Base-by-base conservation (phyloP, 2,888 invertebrate species). In the Torymus tubicola region DNA sequence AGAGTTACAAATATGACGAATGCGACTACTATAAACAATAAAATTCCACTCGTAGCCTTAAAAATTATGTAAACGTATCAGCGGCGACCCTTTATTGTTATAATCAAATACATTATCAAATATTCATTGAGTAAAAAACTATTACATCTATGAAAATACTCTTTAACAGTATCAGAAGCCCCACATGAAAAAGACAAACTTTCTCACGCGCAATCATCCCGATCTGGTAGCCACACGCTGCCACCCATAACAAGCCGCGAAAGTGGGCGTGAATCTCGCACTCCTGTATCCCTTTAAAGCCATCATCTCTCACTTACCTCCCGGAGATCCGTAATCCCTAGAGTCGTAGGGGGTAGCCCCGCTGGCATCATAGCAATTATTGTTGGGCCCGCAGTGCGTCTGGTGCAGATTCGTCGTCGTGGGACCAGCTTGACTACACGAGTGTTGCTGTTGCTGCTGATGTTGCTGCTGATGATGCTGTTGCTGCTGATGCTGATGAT, bases 301-400 rank as follows among this genome's bases (percentile, higher is more conserved):
- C 52, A 18, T 18, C 18, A 50, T 42, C 64, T n/a, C n/a, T 61
- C 18, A 31, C 82, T 73, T 86, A 89, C 90, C 89, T 88, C 88
- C 89, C 52, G 90, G 89, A 60, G 90, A 90, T 80, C 88, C 90
- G 85, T 89, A 90, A 83, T 90, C 90, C 84, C 90, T 88, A 31
- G 89, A 89, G 80, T 90, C 90, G 85, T 91, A 93, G 75, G 92
- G 91, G 86, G 91, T 92, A 85, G 92, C 91, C 42, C 42, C 42
- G 75, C 90, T 83, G 53, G 88, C 85, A 81, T 90, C 90, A 88
- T 92, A 92, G 86, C 92, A 92, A 84, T 91, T 92, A 89, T 93
- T 92, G 86, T 92, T 92, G 72, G 92, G 92, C 69, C 90, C 90
- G 78, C 90, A 90, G 83, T 90, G 90, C 81, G 90, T 90, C 84